Evolutionary conservation across 2,113 vertebrate genomes (phyloP), one percentile per base, ranked within the genome.

Genomic region (Ammodytes dubius): DNA sequence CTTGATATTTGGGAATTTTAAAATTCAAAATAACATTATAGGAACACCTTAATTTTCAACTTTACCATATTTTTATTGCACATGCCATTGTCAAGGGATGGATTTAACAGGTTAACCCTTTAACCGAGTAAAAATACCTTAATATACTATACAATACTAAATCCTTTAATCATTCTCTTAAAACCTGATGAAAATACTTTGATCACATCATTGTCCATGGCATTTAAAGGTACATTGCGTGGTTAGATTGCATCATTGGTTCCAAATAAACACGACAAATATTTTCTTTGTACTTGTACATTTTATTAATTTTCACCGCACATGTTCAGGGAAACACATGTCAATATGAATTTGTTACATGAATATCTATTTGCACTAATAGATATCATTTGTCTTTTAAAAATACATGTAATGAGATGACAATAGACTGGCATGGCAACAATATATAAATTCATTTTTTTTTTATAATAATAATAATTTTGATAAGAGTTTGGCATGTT

Each of bases 221-320:
- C 0, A 27, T 46, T 46, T 37, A 45, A 56, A 64, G 35, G 35
- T 3, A 13, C 11, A 59, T 39, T 1, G 39, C 19, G 1, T 1
- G 2, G 58, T 61, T 83, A 6, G 19, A 6, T 47, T 15, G 1
- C 13, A 39, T 27, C 6, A 12, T 2, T n/a, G 13, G 3, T 65
- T 54, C 60, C 0, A 47, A 88, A 87, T 49, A 68, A 87, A 78
- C 10, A 89, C 82, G 80, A 47, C 2, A 6, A 12, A 39, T 15
- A 3, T 1, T 83, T 66, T 59, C 46, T 83, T 87, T 87, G 75
- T 91, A 87, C 47, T 85, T 77, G 81, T 27, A 27, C 91, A 89
- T 89, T 94, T 94, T 95, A 93, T 94, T 94, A 77, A 89, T 92
- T 89, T 91, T 90, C 87, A 92, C 88, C 72, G 80, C 88, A 95